Percentiles rank a stretch among this genome's conserved stretches.
Conservation (phyloP, 1,140 invertebrate species). For the Pseudobourletiella spinata region DNA sequence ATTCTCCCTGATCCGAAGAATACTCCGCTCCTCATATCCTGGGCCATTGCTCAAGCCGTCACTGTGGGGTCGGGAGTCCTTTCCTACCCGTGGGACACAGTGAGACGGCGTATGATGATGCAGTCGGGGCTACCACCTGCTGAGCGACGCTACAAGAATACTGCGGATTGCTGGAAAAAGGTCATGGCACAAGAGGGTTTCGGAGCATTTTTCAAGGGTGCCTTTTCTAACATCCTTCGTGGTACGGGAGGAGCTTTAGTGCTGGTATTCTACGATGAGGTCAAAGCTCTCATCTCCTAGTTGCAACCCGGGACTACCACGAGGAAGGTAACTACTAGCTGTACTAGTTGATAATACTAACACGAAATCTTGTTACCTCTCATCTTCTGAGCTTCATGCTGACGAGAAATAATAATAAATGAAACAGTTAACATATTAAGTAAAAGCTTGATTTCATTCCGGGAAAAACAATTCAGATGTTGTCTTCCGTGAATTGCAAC, state of each 20-base stretch:
- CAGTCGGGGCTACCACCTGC: slow-evolving; percentile 58
- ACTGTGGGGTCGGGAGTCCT: slow-evolving; percentile 67
- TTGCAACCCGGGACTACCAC: neutral
- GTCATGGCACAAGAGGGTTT: slow-evolving; percentile 56
- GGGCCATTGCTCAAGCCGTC: slow-evolving; percentile 68
- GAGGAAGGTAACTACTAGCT: too few species aligned
- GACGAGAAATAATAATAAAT: too few species aligned
- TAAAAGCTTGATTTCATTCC: too few species aligned
- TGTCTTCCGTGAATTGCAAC: too few species aligned
- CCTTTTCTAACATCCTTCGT: slow-evolving; percentile 67
- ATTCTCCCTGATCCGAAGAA: slow-evolving; percentile 75
- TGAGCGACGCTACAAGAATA: slow-evolving; percentile 63
- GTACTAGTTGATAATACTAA: too few species aligned
- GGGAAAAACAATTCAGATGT: too few species aligned
- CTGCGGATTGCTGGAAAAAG: slow-evolving; percentile 60
- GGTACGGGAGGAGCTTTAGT: slow-evolving; percentile 70
- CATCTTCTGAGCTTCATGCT: too few species aligned
- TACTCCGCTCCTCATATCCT: slow-evolving; percentile 64
- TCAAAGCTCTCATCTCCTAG: slow-evolving; percentile 48
- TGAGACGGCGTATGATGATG: slow-evolving; percentile 86
- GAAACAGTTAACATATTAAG: too few species aligned
- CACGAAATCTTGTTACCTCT: too few species aligned
- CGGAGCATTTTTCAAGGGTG: slow-evolving; percentile 69
- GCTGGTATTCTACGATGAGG: slow-evolving; percentile 67
- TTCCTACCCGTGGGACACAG: slow-evolving; percentile 83